Base-by-base conservation (phyloP, 2,797 vertebrate genomes). In the Coregonus ussuriensis region DNA sequence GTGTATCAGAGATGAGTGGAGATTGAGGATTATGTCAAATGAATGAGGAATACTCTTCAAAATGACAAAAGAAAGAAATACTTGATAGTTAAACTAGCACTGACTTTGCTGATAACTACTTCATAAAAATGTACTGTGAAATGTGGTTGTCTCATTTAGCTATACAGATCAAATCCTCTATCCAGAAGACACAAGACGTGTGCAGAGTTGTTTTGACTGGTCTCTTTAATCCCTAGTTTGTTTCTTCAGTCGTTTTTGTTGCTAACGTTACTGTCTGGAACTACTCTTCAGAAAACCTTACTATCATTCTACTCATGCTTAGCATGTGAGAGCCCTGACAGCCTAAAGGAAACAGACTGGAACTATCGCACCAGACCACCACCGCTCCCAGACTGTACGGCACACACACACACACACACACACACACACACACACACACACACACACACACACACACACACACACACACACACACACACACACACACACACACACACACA, bases 291-390 rank as follows among this genome's bases (percentile, higher is more conserved):
- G 51, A 3, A 33, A 31, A 72, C 51, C 16, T 14, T 15, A 72
- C 31, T 53, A 47, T 18, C 37, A 51, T 41, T 52, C 15, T 47
- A n/a, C 21, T 52, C 52, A 31, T 25, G 78, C 1, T 71, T 35
- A 33, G 47, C 13, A 53, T 54, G 9, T n/a, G 66, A 73, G 33
- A 59, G 70, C 71, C 31, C 29, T 53, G n/a, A 47, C 7, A 25
- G 74, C 2, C 37, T 69, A 5, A 70, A 37, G 65, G 52, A 74
- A 74, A 33, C 71, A 37, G 70, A 76, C 68, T 76, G 76, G 73
- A 83, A 80, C 78, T 83, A 80, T 78, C 79, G 4, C 62, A 53
- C 25, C 25, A 29, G 68, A 69, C 78, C 74, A 80, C 70, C 56
- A 62, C 52, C 37, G 25, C 14, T 13, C 25, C 65, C 65, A 71